phyloP scores from a whole-genome alignment of 2,888 invertebrate species.

The Polymixis lichenea region DNA sequence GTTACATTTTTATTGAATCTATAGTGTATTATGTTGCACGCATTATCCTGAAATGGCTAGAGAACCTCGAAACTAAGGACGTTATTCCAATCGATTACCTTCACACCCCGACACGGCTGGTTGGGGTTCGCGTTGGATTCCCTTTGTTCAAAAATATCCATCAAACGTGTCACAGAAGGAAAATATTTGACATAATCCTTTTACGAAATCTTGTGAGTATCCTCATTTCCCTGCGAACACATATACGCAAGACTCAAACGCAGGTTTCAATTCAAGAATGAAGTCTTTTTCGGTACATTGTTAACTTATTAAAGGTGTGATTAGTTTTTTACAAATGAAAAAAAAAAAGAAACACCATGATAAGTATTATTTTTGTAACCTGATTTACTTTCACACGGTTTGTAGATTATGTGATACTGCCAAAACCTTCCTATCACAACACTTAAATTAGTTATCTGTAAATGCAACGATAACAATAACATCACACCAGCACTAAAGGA shows the following conservation, averaged over 20 bases:
- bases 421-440: constrained; percentile 58
- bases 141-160: constrained; percentile 25
- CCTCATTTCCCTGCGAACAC: not conserved
- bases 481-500: constrained; percentile 26
- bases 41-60: constrained; percentile 5
- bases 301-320: not conserved
- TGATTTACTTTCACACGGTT: constrained; percentile 45
- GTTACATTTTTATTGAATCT: not conserved
- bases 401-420: constrained; percentile 20
- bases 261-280: not conserved
- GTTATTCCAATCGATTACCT: constrained; percentile 37
- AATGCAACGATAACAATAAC: constrained; percentile 55
- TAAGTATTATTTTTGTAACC: constrained; percentile 16
- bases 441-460: constrained; percentile 54
- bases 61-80: constrained; percentile 26
- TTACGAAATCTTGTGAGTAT: not conserved
- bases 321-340: not conserved
- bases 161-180: constrained; percentile 6
- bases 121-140: not conserved
- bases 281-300: not conserved
- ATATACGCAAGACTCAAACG: not conserved
- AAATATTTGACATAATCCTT: constrained; percentile 15
- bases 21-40: not conserved
- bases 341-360: not conserved
- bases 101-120: constrained; percentile 1